These are phyloP conservation scores for Steinernema hermaphroditum DNA, from an alignment of 2,888 invertebrate genomes.

Conservation along the genomic window DNA sequence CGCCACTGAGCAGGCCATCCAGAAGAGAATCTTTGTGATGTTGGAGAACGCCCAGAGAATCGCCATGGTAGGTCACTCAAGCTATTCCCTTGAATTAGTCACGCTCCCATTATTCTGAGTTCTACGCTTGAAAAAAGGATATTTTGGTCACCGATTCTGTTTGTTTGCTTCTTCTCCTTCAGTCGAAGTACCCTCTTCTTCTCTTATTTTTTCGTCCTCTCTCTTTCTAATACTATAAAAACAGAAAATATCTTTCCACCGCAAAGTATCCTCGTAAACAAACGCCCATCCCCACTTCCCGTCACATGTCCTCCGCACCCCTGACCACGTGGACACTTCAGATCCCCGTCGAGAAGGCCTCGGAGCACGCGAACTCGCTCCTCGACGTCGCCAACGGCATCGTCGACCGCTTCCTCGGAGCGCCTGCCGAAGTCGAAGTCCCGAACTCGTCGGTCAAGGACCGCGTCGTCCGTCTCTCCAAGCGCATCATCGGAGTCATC, in stretches of 20 bases:
- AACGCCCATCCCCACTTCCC: background rate
- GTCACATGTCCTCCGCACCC: background rate
- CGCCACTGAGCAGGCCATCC: conserved; percentile 38
- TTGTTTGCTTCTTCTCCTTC: background rate
- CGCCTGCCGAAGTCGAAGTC: conserved; percentile 37
- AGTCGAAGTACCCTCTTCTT: too few species aligned
- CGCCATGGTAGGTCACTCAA: conserved; percentile 35
- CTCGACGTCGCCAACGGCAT: conserved; percentile 45
- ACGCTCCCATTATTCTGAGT: too few species aligned
- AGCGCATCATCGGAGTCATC: conserved; percentile 37
- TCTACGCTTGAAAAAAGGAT: too few species aligned
- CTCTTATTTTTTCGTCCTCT: too few species aligned
- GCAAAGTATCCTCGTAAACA: background rate
- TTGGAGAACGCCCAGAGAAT: conserved; percentile 37
- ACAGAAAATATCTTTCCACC: background rate
- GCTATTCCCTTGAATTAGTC: too few species aligned
- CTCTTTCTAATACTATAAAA: background rate
- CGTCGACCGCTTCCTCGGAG: conserved; percentile 39
- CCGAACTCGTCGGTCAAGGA: conserved; percentile 35
- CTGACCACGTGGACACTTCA: conserved; percentile 32
- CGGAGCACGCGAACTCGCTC: conserved; percentile 45
- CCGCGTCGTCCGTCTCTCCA: conserved; percentile 37
- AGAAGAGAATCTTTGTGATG: conserved; percentile 37
- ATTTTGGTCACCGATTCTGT: too few species aligned
- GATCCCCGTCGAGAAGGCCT: conserved; percentile 43